Evolutionary conservation across 2,888 invertebrate genomes (phyloP), one percentile per base, ranked within the genome.

Genomic region (Halictus quadricinctus): DNA sequence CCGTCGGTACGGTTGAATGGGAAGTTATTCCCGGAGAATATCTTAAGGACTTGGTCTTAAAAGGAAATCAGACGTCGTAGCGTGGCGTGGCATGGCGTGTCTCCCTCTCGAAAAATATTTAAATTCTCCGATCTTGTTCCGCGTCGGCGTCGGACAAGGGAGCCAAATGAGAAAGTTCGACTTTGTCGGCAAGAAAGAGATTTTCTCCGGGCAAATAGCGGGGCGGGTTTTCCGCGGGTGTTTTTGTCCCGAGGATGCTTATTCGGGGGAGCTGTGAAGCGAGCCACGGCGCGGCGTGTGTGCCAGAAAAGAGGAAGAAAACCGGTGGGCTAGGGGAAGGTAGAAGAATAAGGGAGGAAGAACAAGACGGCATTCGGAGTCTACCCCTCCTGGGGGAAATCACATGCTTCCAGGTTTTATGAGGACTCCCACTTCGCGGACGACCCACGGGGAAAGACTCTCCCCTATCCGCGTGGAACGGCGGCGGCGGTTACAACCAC

Each of bases 321-420:
- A 54, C 54, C 54, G 50, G 7, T 50, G 50, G 36, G 36, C 4
- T 36, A 36, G 54, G 54, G 54, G 21, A n/a, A 10, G 10, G 8
- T n/a, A 54, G 54, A 54, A 54, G 54, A 54, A 54, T 54, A 54
- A 54, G 54, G 83, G 76, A 74, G 72, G 69, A 88, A 81, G 81
- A 84, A 88, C 76, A 87, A 90, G 91, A 90, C 89, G 90, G 91
- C 89, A 92, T 91, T 91, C 90, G 89, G 81, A 86, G 88, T 88
- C 89, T 90, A 72, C 90, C 90, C 90, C 90, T 93, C 93, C 93
- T 93, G 90, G 91, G 93, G 93, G 93, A 93, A 93, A 93, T 93
- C 93, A 93, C 93, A 92, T 93, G 93, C 91, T 93, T 90, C 92
- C 92, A 89, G 91, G 92, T 93, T 93, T 93, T 93, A 93, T 91